These are phyloP conservation scores for Lordiphosa stackelbergi DNA, from an alignment of 1,140 invertebrate species.

Conservation along the genomic window DNA sequence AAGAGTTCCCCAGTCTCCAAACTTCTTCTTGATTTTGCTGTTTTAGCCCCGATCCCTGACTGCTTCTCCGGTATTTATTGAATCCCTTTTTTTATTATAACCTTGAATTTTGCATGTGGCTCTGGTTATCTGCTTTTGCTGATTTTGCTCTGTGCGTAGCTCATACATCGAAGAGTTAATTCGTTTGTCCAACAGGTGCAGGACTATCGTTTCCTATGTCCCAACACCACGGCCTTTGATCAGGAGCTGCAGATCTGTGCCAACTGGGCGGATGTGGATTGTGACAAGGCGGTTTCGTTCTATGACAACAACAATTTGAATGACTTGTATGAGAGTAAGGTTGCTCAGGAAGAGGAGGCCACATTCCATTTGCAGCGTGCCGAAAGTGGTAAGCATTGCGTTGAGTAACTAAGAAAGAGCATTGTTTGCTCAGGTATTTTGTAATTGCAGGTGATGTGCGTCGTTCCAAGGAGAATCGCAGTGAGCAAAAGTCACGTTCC, in stretches of 20 bases:
- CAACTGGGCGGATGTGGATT: constrained; percentile 92
- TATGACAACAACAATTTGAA: constrained; percentile 88
- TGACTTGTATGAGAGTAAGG: constrained; percentile 86
- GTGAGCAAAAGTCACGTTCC: constrained; percentile 65
- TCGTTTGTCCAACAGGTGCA: constrained; percentile 80
- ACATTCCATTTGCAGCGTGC: constrained; percentile 87
- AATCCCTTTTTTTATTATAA: constrained; percentile 32
- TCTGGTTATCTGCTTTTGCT: constrained; percentile 64
- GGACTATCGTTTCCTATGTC: constrained; percentile 91
- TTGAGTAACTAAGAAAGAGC: constrained; percentile 18
- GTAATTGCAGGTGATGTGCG: constrained; percentile 65
- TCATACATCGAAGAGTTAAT: constrained; percentile 69
- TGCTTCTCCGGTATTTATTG: constrained; percentile 30
- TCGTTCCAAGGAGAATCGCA: constrained; percentile 67
- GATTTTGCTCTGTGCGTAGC: constrained; percentile 55
- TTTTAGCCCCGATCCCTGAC: constrained; percentile 6
- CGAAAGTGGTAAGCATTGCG: constrained; percentile 81
- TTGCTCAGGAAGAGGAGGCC: constrained; percentile 82
- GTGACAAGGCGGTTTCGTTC: constrained; percentile 86
- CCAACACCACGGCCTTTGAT: constrained; percentile 94
- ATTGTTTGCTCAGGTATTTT: neutral
- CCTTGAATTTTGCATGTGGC: constrained; percentile 70
- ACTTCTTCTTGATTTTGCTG: no score
- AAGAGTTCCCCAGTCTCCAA: no score
- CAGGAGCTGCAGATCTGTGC: constrained; percentile 95